Conservation (phyloP, 2,113 vertebrate genomes). For the Colius striatus region DNA sequence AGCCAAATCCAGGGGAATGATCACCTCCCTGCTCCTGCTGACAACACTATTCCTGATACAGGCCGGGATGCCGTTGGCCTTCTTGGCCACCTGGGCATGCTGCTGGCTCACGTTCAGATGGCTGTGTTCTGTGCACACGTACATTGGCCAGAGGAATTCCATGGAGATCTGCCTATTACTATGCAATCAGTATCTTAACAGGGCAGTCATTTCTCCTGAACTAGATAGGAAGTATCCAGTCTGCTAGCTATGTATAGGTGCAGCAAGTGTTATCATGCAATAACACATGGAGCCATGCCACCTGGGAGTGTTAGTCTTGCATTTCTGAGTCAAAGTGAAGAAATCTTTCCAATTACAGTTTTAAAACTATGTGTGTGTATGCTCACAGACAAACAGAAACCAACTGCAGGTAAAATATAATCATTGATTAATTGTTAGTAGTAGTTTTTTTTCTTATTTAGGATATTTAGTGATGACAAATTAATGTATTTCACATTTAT, state of each 20-base stretch:
- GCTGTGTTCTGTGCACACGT: too few species aligned
- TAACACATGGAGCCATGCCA: neutral
- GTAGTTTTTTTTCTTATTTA: slow-evolving; percentile 37
- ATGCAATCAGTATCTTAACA: slow-evolving; percentile 51
- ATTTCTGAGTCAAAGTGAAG: neutral
- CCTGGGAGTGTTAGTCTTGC: neutral
- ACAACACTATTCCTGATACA: too few species aligned
- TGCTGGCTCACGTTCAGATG: too few species aligned
- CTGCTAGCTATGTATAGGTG: neutral
- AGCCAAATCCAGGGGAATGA: too few species aligned
- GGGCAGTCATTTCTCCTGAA: slow-evolving; percentile 32
- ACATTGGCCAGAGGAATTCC: slow-evolving; percentile 49
- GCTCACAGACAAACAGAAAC: neutral
- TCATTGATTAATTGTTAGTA: slow-evolving; percentile 5
- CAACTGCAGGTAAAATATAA: slow-evolving; percentile 55
- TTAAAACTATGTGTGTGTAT: neutral
- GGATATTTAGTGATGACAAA: slow-evolving; percentile 54
- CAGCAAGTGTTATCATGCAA: slow-evolving; percentile 37
- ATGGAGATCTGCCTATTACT: slow-evolving; percentile 3
- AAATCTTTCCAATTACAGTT: slow-evolving; percentile 18
- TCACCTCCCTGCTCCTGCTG: too few species aligned
- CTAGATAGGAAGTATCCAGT: slow-evolving; percentile 20
- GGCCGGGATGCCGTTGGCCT: too few species aligned
- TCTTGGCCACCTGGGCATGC: too few species aligned
- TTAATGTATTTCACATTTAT: neutral